Percentiles rank a stretch among this genome's conserved stretches.
Evolutionary conservation across 2,797 vertebrate genomes (phyloP).

Genomic region (Acanthiza pusilla): DNA sequence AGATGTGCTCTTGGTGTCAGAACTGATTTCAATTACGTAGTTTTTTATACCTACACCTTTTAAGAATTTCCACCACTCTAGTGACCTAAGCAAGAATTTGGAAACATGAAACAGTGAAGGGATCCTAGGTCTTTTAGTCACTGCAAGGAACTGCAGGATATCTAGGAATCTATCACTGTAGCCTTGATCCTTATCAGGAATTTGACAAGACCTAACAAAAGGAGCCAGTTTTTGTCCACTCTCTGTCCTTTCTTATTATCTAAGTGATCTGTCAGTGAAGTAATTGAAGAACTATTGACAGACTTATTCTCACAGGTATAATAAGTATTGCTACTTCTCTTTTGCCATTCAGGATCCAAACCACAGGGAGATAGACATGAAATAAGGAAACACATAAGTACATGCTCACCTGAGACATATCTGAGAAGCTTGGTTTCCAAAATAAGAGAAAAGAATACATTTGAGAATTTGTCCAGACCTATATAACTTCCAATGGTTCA

Average conservation of each 20-base stretch:
- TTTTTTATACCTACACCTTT: fast-evolving
- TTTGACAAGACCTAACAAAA: background rate
- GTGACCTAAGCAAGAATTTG: background rate
- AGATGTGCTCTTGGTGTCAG: background rate
- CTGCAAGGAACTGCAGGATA: background rate
- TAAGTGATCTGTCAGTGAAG: background rate
- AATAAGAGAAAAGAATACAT: background rate
- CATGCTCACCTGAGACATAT: background rate
- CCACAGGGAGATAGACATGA: background rate
- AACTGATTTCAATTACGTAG: background rate
- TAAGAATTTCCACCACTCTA: background rate
- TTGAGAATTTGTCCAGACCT: background rate
- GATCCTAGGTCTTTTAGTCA: background rate
- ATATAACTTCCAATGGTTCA: background rate
- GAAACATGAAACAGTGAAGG: background rate
- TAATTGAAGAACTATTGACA: background rate
- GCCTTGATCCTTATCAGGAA: background rate
- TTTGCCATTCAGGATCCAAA: background rate
- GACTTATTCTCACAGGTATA: background rate
- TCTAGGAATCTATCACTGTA: background rate
- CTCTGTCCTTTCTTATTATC: background rate
- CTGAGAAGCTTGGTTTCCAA: background rate
- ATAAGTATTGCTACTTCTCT: background rate
- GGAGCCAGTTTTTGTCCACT: background rate
- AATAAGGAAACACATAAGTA: background rate